phyloP scores from a whole-genome alignment of 1,140 invertebrate genomes.

The Achroia grisella region DNA sequence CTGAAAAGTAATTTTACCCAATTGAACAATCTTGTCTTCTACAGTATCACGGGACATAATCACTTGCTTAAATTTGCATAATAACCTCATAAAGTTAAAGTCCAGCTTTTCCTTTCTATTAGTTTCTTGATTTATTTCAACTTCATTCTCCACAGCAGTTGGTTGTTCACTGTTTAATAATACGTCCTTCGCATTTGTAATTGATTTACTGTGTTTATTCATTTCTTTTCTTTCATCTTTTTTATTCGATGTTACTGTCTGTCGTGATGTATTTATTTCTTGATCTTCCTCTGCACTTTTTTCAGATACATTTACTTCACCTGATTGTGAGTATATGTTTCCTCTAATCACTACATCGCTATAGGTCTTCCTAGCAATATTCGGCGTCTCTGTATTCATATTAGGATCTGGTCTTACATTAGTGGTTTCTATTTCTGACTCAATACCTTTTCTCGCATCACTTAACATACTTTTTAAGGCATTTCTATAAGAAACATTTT shows the following conservation, averaged over 20 bases:
- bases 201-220: neutral
- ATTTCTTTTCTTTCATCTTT: neutral
- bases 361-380: neutral
- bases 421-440: neutral
- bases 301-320: neutral
- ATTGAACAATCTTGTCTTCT: neutral
- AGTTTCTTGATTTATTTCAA: neutral
- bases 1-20: neutral
- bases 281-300: neutral
- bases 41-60: neutral
- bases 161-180: neutral
- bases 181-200: neutral
- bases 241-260: neutral
- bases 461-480: slow-evolving; percentile 3
- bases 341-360: neutral
- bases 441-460: neutral
- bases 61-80: neutral
- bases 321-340: neutral
- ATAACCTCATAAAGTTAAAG: neutral
- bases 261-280: too few relatives aligned
- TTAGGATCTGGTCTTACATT: neutral
- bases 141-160: neutral
- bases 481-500: slow-evolving; percentile 5
- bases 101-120: neutral
- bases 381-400: neutral